Evolutionary conservation across 2,113 vertebrate genomes (phyloP), one percentile per base, ranked within the genome.

Genomic region (Probosciger aterrimus): DNA sequence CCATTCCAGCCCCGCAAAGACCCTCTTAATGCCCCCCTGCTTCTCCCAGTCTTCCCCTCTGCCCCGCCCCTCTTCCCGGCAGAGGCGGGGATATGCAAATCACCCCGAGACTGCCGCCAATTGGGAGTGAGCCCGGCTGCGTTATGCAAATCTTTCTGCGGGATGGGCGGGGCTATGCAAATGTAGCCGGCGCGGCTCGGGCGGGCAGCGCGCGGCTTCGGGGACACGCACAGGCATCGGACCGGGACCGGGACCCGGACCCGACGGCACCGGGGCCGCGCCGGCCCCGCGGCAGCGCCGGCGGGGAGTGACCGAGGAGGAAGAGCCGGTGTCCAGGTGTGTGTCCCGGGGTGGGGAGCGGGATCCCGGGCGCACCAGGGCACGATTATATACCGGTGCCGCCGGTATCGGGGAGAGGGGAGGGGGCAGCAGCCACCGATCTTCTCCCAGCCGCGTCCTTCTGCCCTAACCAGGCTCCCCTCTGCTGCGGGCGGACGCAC

Each of bases 51-150:
- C 27, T 9, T 11, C 28, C 18, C 16, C 39, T 14, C 31, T 17
- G 4, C 20, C 24, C 35, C 68, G 16, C 65, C 88, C 59, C 19
- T 18, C 8, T 31, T 5, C 47, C 44, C 0, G 2, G 1, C 1
- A 9, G 19, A 25, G 90, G 92, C 53, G 90, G 30, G 44, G 4
- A 4, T 75, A 92, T 92, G 91, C 63, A 91, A 89, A 93, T 6
- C 3, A 19, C 1, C 3, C 6, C 4, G 1, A 31, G 2, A 2
- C 18, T 1, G 0, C 18, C 2, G 2, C 88, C 88, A 92, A 92
- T 89, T 7, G 39, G 2, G 3, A 31, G 4, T 9, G 10, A 18
- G 33, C 9, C 5, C 9, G n/a, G 44, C 35, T 0, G 11, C 7
- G 1, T 0, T 37, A 95, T 94, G 94, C 86, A 94, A 94, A 95